A percentile compares a stretch with the other conserved stretches of the same genome.
Conservation (phyloP, 1,140 invertebrate genomes). For the Cephus cinctus region DNA sequence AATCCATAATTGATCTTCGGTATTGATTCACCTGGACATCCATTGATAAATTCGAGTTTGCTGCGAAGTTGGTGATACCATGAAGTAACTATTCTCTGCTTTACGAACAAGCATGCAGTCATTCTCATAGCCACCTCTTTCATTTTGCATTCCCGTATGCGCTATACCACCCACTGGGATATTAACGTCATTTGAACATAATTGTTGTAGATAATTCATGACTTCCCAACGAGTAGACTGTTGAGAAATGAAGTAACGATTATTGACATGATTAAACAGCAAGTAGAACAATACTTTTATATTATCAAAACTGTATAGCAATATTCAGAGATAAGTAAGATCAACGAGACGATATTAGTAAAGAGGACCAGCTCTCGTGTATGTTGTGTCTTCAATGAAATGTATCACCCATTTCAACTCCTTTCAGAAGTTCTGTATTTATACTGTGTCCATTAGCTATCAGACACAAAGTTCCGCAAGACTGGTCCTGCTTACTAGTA, state of each 20-base stretch:
- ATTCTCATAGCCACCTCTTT: constrained; percentile 78
- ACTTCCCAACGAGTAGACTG: constrained; percentile 64
- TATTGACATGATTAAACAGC: constrained; percentile 7
- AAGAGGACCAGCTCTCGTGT: too few species aligned
- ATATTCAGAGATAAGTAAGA: too few species aligned
- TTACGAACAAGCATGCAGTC: constrained; percentile 77
- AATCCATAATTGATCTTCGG: too few species aligned
- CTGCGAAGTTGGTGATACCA: constrained; percentile 83
- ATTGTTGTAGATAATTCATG: constrained; percentile 68
- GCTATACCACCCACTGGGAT: constrained; percentile 71
- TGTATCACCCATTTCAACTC: neutral
- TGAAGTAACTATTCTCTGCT: constrained; percentile 71
- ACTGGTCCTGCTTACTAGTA: too few species aligned
- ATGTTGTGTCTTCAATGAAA: neutral
- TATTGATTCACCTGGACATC: constrained; percentile 59
- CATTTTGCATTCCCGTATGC: constrained; percentile 82
- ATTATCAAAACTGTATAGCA: too few species aligned
- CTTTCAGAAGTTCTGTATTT: neutral
- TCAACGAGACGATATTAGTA: too few species aligned
- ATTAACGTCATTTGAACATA: constrained; percentile 78
- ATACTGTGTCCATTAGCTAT: neutral
- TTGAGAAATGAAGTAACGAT: constrained; percentile 17
- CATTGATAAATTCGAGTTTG: constrained; percentile 75
- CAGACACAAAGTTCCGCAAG: too few species aligned
- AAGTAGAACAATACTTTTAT: too few species aligned